Base-by-base conservation (phyloP, 1,140 invertebrate species). In the Caligus rogercresseyi region DNA sequence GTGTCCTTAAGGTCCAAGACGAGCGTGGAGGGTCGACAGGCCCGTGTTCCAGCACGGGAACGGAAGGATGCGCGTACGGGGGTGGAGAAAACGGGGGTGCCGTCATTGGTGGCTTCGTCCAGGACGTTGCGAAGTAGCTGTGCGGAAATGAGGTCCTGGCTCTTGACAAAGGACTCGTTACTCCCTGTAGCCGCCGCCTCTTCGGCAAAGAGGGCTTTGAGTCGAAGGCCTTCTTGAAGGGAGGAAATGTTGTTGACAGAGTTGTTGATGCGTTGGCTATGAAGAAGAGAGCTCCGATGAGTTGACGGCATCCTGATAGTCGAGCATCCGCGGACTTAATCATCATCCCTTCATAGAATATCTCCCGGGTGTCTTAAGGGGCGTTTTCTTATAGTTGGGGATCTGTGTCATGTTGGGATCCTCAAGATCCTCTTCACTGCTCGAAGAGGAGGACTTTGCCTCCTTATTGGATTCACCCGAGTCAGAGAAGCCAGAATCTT, bases 401-500 rank as follows among this genome's bases (percentile, higher is more conserved):
- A 54, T 19, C 16, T 54, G 53, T 7, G 53, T 54, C 53, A 54
- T 19, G 21, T 54, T 54, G 21, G 53, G 53, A 54, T 54, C 53
- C 4, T 19, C n/a, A 13, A 19, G 11, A 20, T 54, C 53, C 53
- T 54, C 53, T 54, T 43, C 31, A 43, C 31, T 43, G n/a, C n/a
- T n/a, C n/a, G n/a, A n/a, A n/a, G n/a, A n/a, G 7, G 31, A 43
- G 7, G 7, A 7, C 31, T 43, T 43, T 43, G 31, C 31, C 31
- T 43, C 31, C n/a, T 43, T 56, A 21, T 56, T 20, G 54, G 54
- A 56, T 14, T 56, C 54, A 23, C 54, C 54, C 1, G 54, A 56
- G 24, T 60, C 57, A 18, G 57, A 60, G 26, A 26, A 60, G 15
- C 57, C 57, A 14, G 57, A 60, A 25, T 60, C 57, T 26, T 60